Conservation (phyloP, 1,140 invertebrate species). For the Chironomus tepperi region DNA sequence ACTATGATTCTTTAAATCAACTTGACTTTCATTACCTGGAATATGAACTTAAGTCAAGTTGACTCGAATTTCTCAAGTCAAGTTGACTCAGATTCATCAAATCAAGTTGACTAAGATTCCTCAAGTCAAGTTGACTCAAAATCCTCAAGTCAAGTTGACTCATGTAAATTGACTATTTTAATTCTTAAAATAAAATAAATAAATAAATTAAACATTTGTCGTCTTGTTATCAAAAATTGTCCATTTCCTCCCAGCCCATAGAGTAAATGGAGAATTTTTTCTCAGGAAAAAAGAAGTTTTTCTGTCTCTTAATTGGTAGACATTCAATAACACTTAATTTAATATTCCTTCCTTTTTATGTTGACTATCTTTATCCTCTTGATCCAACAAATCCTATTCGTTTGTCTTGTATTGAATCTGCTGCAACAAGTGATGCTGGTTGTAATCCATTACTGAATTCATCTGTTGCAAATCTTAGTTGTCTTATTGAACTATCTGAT, state of each 20-base stretch:
- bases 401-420: slow-evolving; percentile 1
- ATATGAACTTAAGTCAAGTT: too few species aligned
- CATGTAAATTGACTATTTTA: too few species aligned
- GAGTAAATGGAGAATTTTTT: slow-evolving; percentile 6
- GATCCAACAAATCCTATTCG: slow-evolving; percentile 13
- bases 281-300: neutral
- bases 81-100: too few species aligned
- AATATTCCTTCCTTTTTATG: neutral
- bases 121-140: too few species aligned
- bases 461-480: neutral
- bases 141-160: too few species aligned
- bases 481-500: neutral
- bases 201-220: neutral
- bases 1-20: too few species aligned
- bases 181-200: neutral
- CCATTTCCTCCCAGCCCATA: slow-evolving; percentile 16
- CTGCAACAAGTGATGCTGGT: neutral
- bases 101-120: too few species aligned
- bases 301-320: neutral
- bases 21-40: too few species aligned
- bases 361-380: neutral
- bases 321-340: neutral
- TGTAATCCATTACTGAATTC: neutral
- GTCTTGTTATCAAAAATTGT: neutral
- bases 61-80: too few species aligned